Evolutionary conservation across 2,113 vertebrate genomes (phyloP).

Genomic region (Arothron firmamentum): DNA sequence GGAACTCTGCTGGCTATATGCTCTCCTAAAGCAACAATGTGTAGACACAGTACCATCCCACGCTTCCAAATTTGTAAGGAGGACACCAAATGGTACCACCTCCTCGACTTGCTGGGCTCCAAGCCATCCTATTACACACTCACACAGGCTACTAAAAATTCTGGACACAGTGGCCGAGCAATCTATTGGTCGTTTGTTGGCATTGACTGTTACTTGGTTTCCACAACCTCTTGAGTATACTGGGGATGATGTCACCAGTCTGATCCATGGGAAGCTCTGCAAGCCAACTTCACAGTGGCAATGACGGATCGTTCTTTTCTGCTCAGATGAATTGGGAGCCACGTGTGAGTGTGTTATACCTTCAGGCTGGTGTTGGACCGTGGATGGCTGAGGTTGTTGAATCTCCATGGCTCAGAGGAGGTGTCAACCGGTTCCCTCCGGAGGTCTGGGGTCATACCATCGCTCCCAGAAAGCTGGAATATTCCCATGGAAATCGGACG

Average conservation of each 20-base stretch:
- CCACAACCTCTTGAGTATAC: conserved; percentile 26
- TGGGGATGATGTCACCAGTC: conserved; percentile 50
- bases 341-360: conserved; percentile 67
- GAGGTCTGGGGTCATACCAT: conserved; percentile 82
- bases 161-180: conserved; percentile 46
- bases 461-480: conserved; percentile 84
- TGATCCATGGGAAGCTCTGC: conserved; percentile 47
- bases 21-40: conserved; percentile 59
- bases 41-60: conserved; percentile 56
- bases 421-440: conserved; percentile 80
- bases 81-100: conserved; percentile 60
- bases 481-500: conserved; percentile 90
- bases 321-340: not conserved
- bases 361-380: conserved; percentile 92
- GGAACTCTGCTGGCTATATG: conserved; percentile 28
- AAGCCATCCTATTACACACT: conserved; percentile 30
- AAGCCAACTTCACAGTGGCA: conserved; percentile 5
- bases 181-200: conserved; percentile 42
- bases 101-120: conserved; percentile 54
- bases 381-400: conserved; percentile 85
- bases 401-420: conserved; percentile 87
- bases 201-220: conserved; percentile 18
- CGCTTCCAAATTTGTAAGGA: conserved; percentile 46
- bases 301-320: not conserved
- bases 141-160: conserved; percentile 56